Evolutionary conservation across 2,888 invertebrate genomes (phyloP).

Genomic region (Tetrapedia diversipes): DNA sequence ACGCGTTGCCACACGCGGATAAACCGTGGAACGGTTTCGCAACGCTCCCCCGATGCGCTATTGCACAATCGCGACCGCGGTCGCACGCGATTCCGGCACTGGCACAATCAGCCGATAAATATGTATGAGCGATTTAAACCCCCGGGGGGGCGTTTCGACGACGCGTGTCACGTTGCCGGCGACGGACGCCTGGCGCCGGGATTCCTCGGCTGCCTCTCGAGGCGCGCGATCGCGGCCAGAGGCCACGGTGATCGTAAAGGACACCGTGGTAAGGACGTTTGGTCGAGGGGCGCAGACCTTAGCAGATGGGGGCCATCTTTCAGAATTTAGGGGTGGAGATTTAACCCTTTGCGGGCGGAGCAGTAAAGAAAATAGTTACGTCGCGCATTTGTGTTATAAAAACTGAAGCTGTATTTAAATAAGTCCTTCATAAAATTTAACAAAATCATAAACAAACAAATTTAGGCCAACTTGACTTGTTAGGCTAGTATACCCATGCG

Average conservation of each 20-base stretch:
- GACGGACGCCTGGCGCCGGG: slow-evolving; percentile 11
- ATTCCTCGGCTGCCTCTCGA: not conserved
- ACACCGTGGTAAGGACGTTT: no score
- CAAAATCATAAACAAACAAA: no score
- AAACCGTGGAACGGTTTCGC: slow-evolving; percentile 46
- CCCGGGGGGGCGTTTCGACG: slow-evolving; percentile 29
- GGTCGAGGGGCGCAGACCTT: no score
- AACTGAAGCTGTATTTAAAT: no score
- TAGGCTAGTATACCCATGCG: no score
- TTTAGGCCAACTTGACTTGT: no score
- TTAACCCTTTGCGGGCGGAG: no score
- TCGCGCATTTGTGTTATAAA: no score
- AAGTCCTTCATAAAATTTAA: no score
- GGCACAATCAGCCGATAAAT: slow-evolving; percentile 76
- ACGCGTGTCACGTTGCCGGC: slow-evolving; percentile 19
- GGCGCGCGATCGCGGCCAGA: slow-evolving; percentile 16
- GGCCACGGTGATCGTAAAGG: not conserved
- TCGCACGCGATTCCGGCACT: slow-evolving; percentile 66
- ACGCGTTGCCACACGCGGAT: slow-evolving; percentile 41
- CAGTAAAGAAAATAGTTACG: no score
- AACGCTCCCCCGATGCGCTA: slow-evolving; percentile 54
- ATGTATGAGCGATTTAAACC: slow-evolving; percentile 75
- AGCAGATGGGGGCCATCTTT: no score
- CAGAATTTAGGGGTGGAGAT: no score
- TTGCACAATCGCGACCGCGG: slow-evolving; percentile 31